Evolutionary conservation across 2,113 vertebrate species (phyloP).

Genomic region (Gymnarchus niloticus): DNA sequence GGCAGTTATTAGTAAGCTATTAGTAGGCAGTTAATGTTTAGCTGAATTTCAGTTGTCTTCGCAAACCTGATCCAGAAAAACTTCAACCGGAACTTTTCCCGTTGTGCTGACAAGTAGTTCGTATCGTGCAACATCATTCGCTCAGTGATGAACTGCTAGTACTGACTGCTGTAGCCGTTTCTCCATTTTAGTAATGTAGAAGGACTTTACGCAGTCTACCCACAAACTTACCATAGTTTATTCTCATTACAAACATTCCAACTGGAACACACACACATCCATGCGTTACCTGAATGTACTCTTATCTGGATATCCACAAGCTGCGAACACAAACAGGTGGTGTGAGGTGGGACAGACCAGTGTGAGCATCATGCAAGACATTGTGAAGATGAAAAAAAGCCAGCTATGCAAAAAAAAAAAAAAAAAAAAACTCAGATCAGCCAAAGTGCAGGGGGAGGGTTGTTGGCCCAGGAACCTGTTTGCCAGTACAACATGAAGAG

Average conservation of each 20-base stretch:
- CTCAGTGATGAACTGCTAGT: not conserved
- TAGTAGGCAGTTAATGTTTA: too few species aligned
- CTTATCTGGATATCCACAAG: not conserved
- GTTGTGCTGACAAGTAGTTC: not conserved
- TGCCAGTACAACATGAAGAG: not conserved
- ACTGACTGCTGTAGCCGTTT: not conserved
- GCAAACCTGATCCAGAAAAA: not conserved
- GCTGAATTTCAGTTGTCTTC: not conserved
- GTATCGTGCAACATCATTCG: not conserved
- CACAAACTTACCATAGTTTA: too few species aligned
- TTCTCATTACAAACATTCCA: not conserved
- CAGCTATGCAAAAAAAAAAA: not conserved
- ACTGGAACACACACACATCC: not conserved
- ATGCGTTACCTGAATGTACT: not conserved
- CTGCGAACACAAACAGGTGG: not conserved
- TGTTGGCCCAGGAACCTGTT: not conserved
- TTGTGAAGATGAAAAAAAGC: not conserved
- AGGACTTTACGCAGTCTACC: too few species aligned
- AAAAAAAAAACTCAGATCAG: not conserved
- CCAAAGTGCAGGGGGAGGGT: not conserved
- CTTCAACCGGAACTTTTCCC: not conserved
- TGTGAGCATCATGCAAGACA: not conserved
- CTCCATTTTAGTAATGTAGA: not conserved
- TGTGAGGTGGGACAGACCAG: not conserved
- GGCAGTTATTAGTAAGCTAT: too few species aligned